Percentiles rank a stretch among this genome's conserved stretches.
Evolutionary conservation across 2,113 vertebrate genomes (phyloP).

Genomic region (Otolemur garnettii): DNA sequence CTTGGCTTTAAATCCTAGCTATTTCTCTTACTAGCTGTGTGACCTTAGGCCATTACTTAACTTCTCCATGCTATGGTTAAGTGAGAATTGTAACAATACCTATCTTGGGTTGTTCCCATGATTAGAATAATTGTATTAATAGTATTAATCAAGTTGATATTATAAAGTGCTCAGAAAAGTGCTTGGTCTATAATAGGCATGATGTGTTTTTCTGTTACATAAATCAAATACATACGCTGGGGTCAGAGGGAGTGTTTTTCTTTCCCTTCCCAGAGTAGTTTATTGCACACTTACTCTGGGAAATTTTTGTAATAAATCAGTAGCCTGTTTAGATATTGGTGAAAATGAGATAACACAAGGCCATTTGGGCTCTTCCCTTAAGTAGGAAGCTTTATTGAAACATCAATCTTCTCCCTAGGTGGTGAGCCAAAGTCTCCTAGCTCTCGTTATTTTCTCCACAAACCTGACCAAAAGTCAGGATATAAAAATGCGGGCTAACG

Average conservation of each 20-base stretch:
- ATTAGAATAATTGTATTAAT: background rate
- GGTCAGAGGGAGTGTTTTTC: background rate
- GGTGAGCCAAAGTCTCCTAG: background rate
- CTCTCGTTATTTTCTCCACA: conserved; percentile 19
- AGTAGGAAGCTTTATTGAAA: background rate
- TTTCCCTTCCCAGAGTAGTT: conserved; percentile 58
- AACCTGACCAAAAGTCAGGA: background rate
- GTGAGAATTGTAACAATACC: background rate
- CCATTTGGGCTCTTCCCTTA: background rate
- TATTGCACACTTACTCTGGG: conserved; percentile 49
- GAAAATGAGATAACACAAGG: conserved; percentile 30
- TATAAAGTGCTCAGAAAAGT: background rate
- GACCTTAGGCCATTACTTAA: background rate
- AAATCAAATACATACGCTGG: conserved; percentile 34
- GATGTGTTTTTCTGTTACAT: background rate
- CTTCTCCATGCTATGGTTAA: background rate
- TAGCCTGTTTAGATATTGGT: conserved; percentile 19
- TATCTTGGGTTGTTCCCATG: background rate
- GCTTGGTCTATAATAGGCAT: background rate
- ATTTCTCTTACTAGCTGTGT: background rate
- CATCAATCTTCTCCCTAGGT: background rate
- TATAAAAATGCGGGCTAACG: conserved; percentile 30
- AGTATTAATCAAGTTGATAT: background rate
- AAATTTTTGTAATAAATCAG: conserved; percentile 48
- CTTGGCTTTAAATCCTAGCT: background rate